A percentile compares a stretch with the other conserved stretches of the same genome.
These are phyloP conservation scores for Drosophila mimica DNA, from an alignment of 2,888 invertebrate species.

Conservation along the genomic window DNA sequence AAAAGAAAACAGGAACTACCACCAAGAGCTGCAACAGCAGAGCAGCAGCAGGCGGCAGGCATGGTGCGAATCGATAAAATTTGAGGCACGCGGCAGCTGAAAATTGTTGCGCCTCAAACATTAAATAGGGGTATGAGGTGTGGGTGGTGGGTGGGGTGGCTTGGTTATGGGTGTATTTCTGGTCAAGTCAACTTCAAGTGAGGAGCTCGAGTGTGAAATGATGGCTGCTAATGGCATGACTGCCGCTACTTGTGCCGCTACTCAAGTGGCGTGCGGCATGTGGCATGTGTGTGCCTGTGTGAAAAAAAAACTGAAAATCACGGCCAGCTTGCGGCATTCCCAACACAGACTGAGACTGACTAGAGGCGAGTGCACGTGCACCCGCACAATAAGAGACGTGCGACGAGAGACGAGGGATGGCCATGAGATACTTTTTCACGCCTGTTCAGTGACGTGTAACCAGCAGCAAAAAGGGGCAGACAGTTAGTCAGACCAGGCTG, in stretches of 20 bases:
- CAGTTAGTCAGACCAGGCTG: background rate
- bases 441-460: slow-evolving; percentile 56
- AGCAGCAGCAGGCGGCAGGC: slow-evolving; percentile 6
- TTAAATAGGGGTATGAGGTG: background rate
- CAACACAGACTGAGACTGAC: slow-evolving; percentile 29
- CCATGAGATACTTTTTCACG: slow-evolving; percentile 57
- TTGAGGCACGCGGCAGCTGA: slow-evolving; percentile 78
- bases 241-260: slow-evolving; percentile 37
- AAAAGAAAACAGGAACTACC: slow-evolving; percentile 28
- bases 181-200: slow-evolving; percentile 76
- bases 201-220: slow-evolving; percentile 67
- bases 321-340: slow-evolving; percentile 71
- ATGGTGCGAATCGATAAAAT: slow-evolving; percentile 70
- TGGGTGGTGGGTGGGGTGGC: background rate
- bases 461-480: background rate
- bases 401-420: background rate
- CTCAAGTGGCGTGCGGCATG: slow-evolving; percentile 45
- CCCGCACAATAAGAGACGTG: slow-evolving; percentile 8
- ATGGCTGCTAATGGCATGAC: slow-evolving; percentile 75
- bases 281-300: slow-evolving; percentile 16
- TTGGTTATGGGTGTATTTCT: background rate
- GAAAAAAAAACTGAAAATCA: slow-evolving; percentile 46
- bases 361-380: slow-evolving; percentile 49
- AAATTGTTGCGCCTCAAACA: slow-evolving; percentile 75
- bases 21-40: slow-evolving; percentile 33